phyloP scores from a whole-genome alignment of 35 echinoderm and acorn worm species.

The Apostichopus japonicus region DNA sequence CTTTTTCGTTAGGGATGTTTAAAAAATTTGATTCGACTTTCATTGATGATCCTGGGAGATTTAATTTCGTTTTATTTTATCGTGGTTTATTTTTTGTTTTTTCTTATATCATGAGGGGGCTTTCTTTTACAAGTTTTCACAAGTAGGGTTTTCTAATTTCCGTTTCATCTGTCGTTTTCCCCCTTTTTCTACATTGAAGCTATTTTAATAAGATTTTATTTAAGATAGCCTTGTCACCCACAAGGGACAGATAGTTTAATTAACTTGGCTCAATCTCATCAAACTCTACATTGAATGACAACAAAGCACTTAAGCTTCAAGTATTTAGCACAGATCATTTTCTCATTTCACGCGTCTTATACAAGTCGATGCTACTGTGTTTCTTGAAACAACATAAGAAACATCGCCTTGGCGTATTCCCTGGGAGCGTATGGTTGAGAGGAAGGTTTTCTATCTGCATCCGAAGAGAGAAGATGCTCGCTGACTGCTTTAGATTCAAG shows the following conservation, averaged over 20 bases:
- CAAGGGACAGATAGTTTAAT: slow-evolving; percentile 45
- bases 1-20: too few species aligned
- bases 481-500: neutral
- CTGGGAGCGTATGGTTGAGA: neutral
- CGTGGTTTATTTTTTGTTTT: neutral
- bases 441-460: neutral
- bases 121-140: slow-evolving; percentile 12
- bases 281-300: slow-evolving; percentile 31
- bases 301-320: slow-evolving; percentile 38
- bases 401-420: neutral
- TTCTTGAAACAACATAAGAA: neutral
- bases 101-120: neutral
- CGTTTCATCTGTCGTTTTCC: neutral
- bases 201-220: slow-evolving; percentile 34
- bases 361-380: neutral
- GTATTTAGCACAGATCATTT: slow-evolving; percentile 32
- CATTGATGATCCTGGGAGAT: neutral
- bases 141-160: slow-evolving; percentile 37
- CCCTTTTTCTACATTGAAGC: neutral
- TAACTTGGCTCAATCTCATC: slow-evolving; percentile 39
- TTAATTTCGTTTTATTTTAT: neutral
- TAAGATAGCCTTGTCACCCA: slow-evolving; percentile 1
- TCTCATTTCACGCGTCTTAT: slow-evolving; percentile 30
- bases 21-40: neutral
- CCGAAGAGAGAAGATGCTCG: neutral